Evolutionary conservation across 2,888 invertebrate species (phyloP), one percentile per base, ranked within the genome.

Genomic region (Metacarcinus magister): DNA sequence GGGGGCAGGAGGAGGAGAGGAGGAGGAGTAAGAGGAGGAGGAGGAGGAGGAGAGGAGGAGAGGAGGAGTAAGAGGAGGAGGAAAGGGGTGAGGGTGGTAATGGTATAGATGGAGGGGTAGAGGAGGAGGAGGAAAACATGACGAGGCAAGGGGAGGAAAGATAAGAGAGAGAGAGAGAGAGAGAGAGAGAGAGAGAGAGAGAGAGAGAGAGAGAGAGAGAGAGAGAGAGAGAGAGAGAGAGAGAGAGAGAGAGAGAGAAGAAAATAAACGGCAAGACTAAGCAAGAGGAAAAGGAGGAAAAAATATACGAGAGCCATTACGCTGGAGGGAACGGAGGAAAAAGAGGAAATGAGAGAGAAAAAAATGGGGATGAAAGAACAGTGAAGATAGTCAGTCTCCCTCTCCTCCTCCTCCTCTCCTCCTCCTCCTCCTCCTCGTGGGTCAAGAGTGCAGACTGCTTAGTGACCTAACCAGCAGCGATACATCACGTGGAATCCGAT

Each of bases 151-250:
- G 13, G 16, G 16, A 23, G 60, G 60, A 19, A 19, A 60, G 60
- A 23, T 5, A 60, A 60, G 19, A 60, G 60, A 60, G 23, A 23
- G 60, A 23, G 60, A 23, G 13, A 23, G 23, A 23, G 23, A 23
- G 60, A 60, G 60, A 60, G 60, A 60, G 60, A 23, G 60, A 19
- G 23, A 60, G 60, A 60, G 60, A 23, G 60, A 23, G 13, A 19
- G 23, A 19, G 60, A 16, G 23, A 16, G 60, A 19, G 60, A 60
- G 23, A 23, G 60, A 60, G 23, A 60, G 60, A 23, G 60, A 60
- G 60, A 60, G 60, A 60, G 67, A 67, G 67, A n/a, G n/a, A n/a
- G 67, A 67, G 67, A 67, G 67, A n/a, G 67, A n/a, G 67, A 67
- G n/a, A 67, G 67, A 67, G 67, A 23, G n/a, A 67, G 67, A 13